Base-by-base conservation (phyloP, 1,140 invertebrate genomes). In the Caerostris extrusa region DNA sequence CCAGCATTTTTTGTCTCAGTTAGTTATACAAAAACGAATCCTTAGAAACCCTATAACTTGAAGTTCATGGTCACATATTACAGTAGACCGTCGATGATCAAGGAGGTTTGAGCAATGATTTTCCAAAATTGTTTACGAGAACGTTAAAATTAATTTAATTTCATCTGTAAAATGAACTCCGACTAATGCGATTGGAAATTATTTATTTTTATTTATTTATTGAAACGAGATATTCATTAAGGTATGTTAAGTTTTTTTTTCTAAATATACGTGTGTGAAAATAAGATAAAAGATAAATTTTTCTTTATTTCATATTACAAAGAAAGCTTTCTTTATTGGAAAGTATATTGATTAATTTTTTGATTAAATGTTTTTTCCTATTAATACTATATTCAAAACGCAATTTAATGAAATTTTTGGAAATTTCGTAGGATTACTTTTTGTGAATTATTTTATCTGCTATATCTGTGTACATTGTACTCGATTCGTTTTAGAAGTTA, bases 1-100 rank as follows among this genome's bases (percentile, higher is more conserved):
- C n/a, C 50, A 85, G 57, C 56, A 77, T 77, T 77, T 50, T 85
- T 60, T 57, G 57, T 8, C 17, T 85, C 57, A 56, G 81, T 83
- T 83, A 57, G 55, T 83, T 83, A 55, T 53, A 85, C 19, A 58
- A 58, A 56, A 56, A 85, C 17, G 83, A 58, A 19, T 17, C 8
- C n/a, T 34, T 57, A n/a, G 56, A 7, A 77, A 77, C 2, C 19
- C 8, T 50, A 77, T 77, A 8, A 50, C 0, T 77, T 5, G 5
- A 34, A 1, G 17, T 5, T 19, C 10, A 10, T 57, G 7, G 56
- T 53, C 53, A 53, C 83, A 57, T 60, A 85, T 85, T 7, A 50
- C 17, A 7, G 34, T 19, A 58, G n/a, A 14, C 10, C 56, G 17
- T 17, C 12, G 53, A 50, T 4, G 7, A 85, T 58, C 56, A 19